Base-by-base conservation (phyloP, 2,888 invertebrate genomes). In the Tetranychus truncatus region DNA sequence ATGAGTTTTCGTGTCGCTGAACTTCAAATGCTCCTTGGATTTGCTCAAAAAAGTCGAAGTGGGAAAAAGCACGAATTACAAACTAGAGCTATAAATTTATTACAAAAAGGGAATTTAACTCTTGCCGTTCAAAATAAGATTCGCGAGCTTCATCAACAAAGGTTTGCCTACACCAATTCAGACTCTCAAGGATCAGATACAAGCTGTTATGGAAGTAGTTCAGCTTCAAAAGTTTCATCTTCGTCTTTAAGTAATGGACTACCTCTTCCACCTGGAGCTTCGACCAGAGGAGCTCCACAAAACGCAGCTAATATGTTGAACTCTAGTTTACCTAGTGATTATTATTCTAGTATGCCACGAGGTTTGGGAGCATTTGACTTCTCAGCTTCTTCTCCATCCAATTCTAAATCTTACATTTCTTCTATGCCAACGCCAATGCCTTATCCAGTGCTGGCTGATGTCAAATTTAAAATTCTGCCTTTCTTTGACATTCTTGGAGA, bases 401-500 rank as follows among this genome's bases (percentile, higher is more conserved):
- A 69, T 7, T 45, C 72, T 72, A 72, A 72, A 46, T n/a, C 45
- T 44, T 72, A 34, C 44, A 15, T 46, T 20, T 69, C 69, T 11
- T 69, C 69, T 24, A 20, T 24, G 20, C 45, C 71, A 6, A 1
- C 71, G 6, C 21, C 72, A 24, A 6, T 66, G 55, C 72, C 71
- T 46, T 79, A 76, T 71, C 94, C 94, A 7, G 89, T 94, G 74
- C 91, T 93, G 82, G 94, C 95, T 0, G 94, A 95, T 83, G 93
- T 96, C n/a, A 88, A 88, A 81, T 88, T 95, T 80, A 93, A 92
- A 82, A 88, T 88, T 81, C 84, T 96, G 74, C 95, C 96, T 3
- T 96, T 96, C 84, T 96, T 91, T 83, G 95, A 95, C 83, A 87
- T 91, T 77, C 82, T 92, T 76, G 89, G 88, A 1, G 92, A 93